A percentile compares a stretch with the other conserved stretches of the same genome.
These are phyloP conservation scores for Drosophila varians DNA, from an alignment of 1,140 invertebrate species.

Conservation along the genomic window DNA sequence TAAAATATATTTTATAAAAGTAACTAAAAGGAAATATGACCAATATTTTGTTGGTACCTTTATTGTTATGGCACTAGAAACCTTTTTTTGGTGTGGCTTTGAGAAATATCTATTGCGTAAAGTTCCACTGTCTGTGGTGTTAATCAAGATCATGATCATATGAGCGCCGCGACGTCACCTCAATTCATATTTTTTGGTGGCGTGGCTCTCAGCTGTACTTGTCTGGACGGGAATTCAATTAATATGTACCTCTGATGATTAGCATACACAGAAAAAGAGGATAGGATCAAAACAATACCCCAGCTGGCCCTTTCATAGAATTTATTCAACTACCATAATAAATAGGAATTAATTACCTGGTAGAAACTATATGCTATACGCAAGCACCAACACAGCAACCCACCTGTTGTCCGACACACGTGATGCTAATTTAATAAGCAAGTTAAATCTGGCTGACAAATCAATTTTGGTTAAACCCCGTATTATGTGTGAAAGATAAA, in stretches of 20 bases:
- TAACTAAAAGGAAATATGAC: not conserved
- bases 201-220: conserved; percentile 56
- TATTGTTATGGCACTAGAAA: too few relatives aligned
- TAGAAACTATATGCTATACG: too few relatives aligned
- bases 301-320: too few relatives aligned
- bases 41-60: not conserved
- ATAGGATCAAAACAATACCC: too few relatives aligned
- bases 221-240: conserved; percentile 33
- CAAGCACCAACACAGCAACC: not conserved
- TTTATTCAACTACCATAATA: not conserved
- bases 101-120: conserved; percentile 19
- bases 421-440: conserved; percentile 19
- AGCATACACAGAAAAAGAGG: conserved; percentile 11
- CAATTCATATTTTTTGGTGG: conserved; percentile 13
- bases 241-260: conserved; percentile 36
- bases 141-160: conserved; percentile 54
- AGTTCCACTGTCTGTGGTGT: conserved; percentile 28
- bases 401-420: conserved; percentile 8
- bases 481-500: conserved; percentile 10
- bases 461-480: conserved; percentile 12
- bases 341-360: too few relatives aligned
- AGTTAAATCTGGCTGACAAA: not conserved
- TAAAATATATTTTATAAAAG: not conserved
- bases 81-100: too few relatives aligned
- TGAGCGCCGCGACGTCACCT: conserved; percentile 36